Percentiles rank a stretch among this genome's conserved stretches.
These are phyloP conservation scores for Microtus pennsylvanicus DNA, from an alignment of 2,113 vertebrate species.

Conservation along the genomic window DNA sequence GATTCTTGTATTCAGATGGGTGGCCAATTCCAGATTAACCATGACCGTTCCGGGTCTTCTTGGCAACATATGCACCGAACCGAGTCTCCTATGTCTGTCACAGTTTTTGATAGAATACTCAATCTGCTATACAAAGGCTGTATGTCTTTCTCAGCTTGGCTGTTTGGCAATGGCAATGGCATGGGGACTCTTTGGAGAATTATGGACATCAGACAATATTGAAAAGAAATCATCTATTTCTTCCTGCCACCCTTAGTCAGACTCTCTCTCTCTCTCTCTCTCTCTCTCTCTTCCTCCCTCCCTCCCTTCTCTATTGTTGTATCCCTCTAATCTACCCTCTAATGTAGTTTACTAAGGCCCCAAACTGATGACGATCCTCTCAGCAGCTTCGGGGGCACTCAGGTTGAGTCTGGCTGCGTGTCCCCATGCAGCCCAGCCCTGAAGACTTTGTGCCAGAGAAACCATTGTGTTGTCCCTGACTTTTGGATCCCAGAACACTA, in stretches of 20 bases:
- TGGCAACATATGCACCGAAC: neutral
- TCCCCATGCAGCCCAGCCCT: neutral
- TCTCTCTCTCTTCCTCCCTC: neutral
- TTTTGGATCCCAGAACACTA: conserved; percentile 6
- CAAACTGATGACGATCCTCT: conserved; percentile 1
- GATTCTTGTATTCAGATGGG: conserved; percentile 35
- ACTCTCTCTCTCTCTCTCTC: no score
- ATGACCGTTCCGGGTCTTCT: neutral
- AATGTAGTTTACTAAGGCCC: neutral
- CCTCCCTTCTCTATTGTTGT: neutral
- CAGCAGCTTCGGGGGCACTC: neutral
- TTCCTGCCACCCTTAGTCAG: neutral
- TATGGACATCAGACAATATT: neutral
- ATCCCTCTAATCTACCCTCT: neutral
- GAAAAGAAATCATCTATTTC: conserved; percentile 5
- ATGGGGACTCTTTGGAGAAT: neutral
- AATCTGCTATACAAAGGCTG: neutral
- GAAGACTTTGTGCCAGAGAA: neutral
- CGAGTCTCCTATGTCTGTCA: neutral
- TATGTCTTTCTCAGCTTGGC: neutral
- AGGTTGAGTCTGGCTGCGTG: neutral
- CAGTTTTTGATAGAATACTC: neutral
- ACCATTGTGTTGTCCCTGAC: neutral
- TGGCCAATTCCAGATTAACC: conserved; percentile 17
- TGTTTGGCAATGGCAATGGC: neutral